Base-by-base conservation (phyloP, 1,140 invertebrate genomes). In the Leptestheria dahalacensis region DNA sequence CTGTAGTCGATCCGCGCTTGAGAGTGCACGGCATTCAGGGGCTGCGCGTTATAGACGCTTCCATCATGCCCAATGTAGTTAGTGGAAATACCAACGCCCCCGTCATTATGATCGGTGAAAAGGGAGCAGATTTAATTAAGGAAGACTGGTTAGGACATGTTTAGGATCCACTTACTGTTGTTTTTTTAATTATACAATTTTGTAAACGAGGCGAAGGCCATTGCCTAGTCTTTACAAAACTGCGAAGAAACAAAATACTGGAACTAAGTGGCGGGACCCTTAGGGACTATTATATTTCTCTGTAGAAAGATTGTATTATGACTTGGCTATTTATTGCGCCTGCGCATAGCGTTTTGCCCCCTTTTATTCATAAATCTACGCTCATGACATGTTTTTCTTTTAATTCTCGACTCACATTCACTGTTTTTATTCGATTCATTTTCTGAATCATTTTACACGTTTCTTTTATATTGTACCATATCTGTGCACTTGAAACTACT, bases 41-140 rank as follows among this genome's bases (percentile, higher is more conserved):
- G 0, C 68, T 92, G 3, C 74, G 88, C 3, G 88, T 91, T 0
- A 82, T 88, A n/a, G 88, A 92, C 67, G 86, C 84, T 0, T 88
- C 85, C 52, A 85, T 91, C 2, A 86, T 91, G 84, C 88, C 88
- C 0, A 85, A 79, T 62, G 71, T 88, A 46, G 83, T 88, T 0
- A 86, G 84, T 57, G 87, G 84, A 0, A 91, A 90, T 62, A 89
- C 87, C 0, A 89, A 89, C 66, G 87, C 85, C 0, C 85, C 87
- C 0, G 76, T 79, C 0, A 88, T 90, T 21, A 89, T 91, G 86
- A 85, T 91, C 18, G 87, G 79, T 0, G 86, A 91, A 68, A 88
- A 88, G 68, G 86, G 82, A 0, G 77, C 85, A 23, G 86, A 89
- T 64, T 77, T 89, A 76, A 84, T 90, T 46, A 88, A 88, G 68